These are phyloP conservation scores for Pemphredon lugubris DNA, from an alignment of 2,888 invertebrate species.

Conservation along the genomic window DNA sequence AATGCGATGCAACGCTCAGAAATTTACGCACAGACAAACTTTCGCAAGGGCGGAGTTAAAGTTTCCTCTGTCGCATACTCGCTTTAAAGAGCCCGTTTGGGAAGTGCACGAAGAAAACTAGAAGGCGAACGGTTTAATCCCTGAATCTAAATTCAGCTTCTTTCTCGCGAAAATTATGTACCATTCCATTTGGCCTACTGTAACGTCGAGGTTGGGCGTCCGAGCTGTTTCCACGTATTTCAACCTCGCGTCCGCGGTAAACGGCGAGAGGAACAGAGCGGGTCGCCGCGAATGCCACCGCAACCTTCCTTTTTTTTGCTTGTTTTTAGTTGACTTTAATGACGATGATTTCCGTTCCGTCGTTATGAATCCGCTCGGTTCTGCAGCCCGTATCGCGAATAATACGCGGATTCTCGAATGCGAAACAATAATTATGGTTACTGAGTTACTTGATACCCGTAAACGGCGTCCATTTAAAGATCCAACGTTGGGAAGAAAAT, in stretches of 20 bases:
- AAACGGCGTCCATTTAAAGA: constrained; percentile 25
- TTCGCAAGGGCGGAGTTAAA: no score
- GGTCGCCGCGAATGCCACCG: constrained; percentile 23
- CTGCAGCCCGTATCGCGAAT: constrained; percentile 18
- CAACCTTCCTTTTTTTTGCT: background rate
- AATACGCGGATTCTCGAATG: constrained; percentile 4
- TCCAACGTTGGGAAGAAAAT: constrained; percentile 25
- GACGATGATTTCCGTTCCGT: constrained; percentile 28
- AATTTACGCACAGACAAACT: no score
- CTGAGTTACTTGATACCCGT: constrained; percentile 10
- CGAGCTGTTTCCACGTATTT: no score
- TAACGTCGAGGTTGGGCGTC: no score
- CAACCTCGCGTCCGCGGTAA: no score
- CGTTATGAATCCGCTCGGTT: constrained; percentile 22
- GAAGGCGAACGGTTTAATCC: constrained; percentile 17
- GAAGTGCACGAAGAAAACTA: background rate
- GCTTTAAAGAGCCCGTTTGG: background rate
- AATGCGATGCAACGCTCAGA: no score
- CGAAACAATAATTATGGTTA: constrained; percentile 31
- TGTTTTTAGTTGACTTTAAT: constrained; percentile 25
- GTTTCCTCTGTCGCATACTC: background rate
- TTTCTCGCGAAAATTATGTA: constrained; percentile 18
- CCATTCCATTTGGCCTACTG: constrained; percentile 12
- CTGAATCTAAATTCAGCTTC: constrained; percentile 8
- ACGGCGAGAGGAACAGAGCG: no score